Conservation (phyloP, 2,797 vertebrate species). For the Pelodytes ibericus region DNA sequence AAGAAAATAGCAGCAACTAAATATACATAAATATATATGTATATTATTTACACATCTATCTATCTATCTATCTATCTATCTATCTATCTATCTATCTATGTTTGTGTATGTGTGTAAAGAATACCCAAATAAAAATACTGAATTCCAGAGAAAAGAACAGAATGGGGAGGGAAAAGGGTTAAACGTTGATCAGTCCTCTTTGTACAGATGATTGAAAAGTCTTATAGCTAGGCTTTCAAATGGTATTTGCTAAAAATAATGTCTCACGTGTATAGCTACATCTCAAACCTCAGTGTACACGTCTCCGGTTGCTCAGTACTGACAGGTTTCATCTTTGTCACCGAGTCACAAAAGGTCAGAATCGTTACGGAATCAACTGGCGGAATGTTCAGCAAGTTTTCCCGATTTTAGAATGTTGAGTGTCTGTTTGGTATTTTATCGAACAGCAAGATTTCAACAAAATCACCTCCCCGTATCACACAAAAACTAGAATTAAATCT, state of each 20-base stretch:
- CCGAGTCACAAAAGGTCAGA: constrained; percentile 32
- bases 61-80: neutral
- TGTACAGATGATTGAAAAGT: constrained; percentile 20
- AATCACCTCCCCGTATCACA: too few relatives aligned
- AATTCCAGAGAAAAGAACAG: too few relatives aligned
- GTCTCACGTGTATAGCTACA: too few relatives aligned
- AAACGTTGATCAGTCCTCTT: neutral
- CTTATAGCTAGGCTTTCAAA: constrained; percentile 29
- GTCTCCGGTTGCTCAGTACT: constrained; percentile 15
- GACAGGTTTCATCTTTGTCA: constrained; percentile 40
- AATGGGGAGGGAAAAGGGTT: neutral
- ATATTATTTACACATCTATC: too few relatives aligned
- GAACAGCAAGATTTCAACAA: too few relatives aligned
- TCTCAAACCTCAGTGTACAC: too few relatives aligned
- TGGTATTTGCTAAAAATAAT: constrained; percentile 40
- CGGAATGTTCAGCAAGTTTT: neutral
- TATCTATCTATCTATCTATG: neutral
- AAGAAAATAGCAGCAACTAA: too few relatives aligned
- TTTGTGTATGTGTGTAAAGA: too few relatives aligned
- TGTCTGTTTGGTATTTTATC: too few relatives aligned
- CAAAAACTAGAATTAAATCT: too few relatives aligned
- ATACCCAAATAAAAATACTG: too few relatives aligned
- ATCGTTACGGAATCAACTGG: constrained; percentile 21
- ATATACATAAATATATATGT: too few relatives aligned
- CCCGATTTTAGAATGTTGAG: constrained; percentile 21